These are phyloP conservation scores for Eumeta japonica DNA, from an alignment of 1,140 invertebrate genomes.

Conservation along the genomic window DNA sequence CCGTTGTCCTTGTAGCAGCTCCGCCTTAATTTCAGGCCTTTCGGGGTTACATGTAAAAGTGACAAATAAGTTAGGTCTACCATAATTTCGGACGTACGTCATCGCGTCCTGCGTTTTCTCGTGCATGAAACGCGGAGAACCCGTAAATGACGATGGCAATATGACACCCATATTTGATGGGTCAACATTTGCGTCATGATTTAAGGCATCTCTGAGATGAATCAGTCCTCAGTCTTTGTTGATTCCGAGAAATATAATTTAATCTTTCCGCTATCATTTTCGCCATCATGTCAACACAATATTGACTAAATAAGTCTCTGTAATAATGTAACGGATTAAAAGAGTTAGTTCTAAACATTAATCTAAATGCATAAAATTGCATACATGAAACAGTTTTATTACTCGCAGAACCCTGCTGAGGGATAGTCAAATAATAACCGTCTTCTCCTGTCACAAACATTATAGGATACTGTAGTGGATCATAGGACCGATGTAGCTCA, in stretches of 20 bases:
- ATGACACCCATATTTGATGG: constrained; percentile 13
- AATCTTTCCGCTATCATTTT: constrained; percentile 20
- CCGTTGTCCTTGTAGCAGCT: no score
- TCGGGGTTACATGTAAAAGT: no score
- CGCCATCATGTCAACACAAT: no score
- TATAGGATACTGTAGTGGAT: constrained; percentile 37
- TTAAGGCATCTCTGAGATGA: constrained; percentile 18
- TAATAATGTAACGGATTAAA: constrained; percentile 21
- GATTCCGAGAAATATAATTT: constrained; percentile 17
- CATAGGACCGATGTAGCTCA: constrained; percentile 29
- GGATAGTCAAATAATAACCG: no score
- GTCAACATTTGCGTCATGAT: constrained; percentile 14
- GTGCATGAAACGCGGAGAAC: constrained; percentile 6
- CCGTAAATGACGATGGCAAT: constrained; percentile 5
- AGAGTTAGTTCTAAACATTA: constrained; percentile 18
- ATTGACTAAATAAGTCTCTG: no score
- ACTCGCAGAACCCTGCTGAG: constrained; percentile 17
- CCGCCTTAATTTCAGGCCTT: no score
- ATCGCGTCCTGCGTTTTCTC: no score
- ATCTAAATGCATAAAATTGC: constrained; percentile 19
- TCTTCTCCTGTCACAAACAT: no score
- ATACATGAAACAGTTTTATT: no score
- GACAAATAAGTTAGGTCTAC: constrained; percentile 13
- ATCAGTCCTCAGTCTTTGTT: constrained; percentile 17
- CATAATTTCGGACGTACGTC: no score